Conservation (phyloP, 2,888 invertebrate genomes). For the Koerneria pararmatus region DNA sequence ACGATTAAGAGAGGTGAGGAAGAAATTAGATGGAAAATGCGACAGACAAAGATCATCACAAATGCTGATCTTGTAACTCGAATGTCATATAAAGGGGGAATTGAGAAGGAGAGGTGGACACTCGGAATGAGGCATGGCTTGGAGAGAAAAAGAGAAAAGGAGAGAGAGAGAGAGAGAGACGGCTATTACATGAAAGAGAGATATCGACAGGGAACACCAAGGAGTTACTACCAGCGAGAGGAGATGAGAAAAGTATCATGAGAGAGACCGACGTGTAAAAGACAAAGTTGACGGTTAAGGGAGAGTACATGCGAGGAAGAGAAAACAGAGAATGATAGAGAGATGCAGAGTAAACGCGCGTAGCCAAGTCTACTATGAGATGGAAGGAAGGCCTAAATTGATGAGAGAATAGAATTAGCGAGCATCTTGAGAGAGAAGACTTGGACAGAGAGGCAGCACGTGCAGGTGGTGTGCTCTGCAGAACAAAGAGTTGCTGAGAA, state of each 20-base stretch:
- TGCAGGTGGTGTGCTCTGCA: too few relatives aligned
- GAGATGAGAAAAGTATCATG: background rate
- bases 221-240: background rate
- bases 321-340: background rate
- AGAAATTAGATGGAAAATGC: too few relatives aligned
- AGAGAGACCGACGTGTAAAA: background rate
- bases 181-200: too few relatives aligned
- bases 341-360: background rate
- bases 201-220: too few relatives aligned
- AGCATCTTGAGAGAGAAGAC: background rate
- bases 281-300: too few relatives aligned
- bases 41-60: too few relatives aligned
- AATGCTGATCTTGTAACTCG: background rate
- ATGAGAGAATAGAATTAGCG: constrained; percentile 5
- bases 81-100: background rate
- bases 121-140: background rate
- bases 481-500: too few relatives aligned
- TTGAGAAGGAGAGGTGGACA: background rate
- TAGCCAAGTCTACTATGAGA: constrained; percentile 2
- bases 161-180: too few relatives aligned
- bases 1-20: too few relatives aligned
- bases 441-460: too few relatives aligned
- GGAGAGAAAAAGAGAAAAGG: constrained; percentile 9
- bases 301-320: constrained; percentile 10
- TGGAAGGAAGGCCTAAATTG: constrained; percentile 10